Conservation (phyloP, 2,113 vertebrate species). For the Lycocorax pyrrhopterus region DNA sequence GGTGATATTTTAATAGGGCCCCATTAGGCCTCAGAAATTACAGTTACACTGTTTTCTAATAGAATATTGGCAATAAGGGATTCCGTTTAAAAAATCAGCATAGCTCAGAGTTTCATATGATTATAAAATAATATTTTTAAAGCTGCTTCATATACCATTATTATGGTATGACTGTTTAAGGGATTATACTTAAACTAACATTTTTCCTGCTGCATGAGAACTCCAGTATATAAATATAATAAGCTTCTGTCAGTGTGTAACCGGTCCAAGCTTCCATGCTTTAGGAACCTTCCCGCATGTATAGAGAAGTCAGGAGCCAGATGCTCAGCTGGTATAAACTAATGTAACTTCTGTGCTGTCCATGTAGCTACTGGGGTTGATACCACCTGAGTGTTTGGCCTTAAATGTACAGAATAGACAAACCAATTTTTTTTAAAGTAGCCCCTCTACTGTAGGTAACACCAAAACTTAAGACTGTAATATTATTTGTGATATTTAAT, state of each 20-base stretch:
- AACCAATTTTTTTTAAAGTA: slow-evolving; percentile 21
- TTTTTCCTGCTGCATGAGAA: slow-evolving; percentile 42
- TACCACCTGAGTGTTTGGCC: not conserved
- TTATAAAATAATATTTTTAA: slow-evolving; percentile 55
- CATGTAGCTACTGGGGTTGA: not conserved
- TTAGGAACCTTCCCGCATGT: not conserved
- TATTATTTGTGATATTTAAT: slow-evolving; percentile 75
- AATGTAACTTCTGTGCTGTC: not conserved
- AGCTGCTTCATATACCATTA: slow-evolving; percentile 52
- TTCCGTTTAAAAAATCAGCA: slow-evolving; percentile 27
- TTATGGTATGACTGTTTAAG: slow-evolving; percentile 56
- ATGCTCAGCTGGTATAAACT: not conserved
- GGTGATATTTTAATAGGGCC: slow-evolving; percentile 6
- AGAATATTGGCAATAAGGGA: slow-evolving; percentile 44
- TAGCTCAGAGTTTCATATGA: slow-evolving; percentile 31
- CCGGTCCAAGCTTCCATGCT: not conserved
- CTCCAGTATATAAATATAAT: not conserved
- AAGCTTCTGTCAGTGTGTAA: not conserved
- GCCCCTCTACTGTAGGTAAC: slow-evolving; percentile 52
- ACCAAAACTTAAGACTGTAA: slow-evolving; percentile 70
- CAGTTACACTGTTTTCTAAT: slow-evolving; percentile 32
- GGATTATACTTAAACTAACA: slow-evolving; percentile 57
- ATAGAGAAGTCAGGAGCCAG: not conserved
- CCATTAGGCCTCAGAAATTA: slow-evolving; percentile 7
- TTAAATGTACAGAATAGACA: slow-evolving; percentile 38